phyloP scores from a whole-genome alignment of 2,888 invertebrate genomes.

The Stramonita haemastoma region DNA sequence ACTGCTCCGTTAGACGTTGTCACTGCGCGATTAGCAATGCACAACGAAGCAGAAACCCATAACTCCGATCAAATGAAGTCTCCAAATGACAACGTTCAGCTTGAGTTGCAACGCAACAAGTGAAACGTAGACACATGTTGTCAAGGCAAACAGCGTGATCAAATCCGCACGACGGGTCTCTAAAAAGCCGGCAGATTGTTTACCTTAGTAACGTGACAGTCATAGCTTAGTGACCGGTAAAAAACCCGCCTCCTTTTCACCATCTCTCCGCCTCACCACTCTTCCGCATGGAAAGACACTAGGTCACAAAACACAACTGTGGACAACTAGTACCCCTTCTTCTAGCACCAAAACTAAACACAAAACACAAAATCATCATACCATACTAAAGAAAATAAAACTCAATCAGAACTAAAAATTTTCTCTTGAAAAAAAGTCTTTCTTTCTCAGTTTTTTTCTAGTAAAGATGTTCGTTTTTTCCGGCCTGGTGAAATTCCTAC shows the following conservation, averaged over 20 bases:
- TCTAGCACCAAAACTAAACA: neutral
- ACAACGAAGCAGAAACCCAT: neutral
- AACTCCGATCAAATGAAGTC: neutral
- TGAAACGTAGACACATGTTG: neutral
- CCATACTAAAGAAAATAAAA: neutral
- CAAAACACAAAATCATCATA: neutral
- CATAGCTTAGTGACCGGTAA: neutral
- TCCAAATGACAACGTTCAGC: too few species aligned
- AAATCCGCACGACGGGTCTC: too few species aligned
- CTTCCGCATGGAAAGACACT: neutral
- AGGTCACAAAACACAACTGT: neutral
- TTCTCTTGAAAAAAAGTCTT: too few species aligned
- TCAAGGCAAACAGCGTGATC: neutral
- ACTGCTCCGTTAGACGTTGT: neutral
- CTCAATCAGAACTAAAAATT: neutral
- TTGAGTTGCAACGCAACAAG: neutral
- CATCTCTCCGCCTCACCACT: neutral
- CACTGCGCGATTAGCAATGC: neutral
- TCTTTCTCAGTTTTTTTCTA: too few species aligned
- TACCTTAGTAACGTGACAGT: neutral
- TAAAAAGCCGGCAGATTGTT: neutral
- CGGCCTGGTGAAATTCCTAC: too few species aligned
- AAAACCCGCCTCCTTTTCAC: neutral
- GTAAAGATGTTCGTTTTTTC: too few species aligned
- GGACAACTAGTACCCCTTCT: neutral